Percentiles rank a stretch among this genome's conserved stretches.
phyloP scores from a whole-genome alignment of 2,888 invertebrate genomes.

The Pogonocherus hispidulus region DNA sequence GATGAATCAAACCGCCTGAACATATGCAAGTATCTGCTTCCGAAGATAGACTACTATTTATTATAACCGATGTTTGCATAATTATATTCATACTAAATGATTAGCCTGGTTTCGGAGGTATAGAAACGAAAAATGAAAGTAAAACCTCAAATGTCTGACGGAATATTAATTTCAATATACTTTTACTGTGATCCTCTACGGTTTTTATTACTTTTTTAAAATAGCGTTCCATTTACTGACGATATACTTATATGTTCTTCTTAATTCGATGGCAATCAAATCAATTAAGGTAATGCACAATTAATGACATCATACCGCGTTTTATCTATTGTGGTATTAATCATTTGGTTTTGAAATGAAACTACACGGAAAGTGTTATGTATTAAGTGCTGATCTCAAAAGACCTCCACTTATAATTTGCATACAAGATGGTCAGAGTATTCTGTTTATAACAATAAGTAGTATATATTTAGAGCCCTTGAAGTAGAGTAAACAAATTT shows the following conservation, averaged over 20 bases:
- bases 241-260: no score
- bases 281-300: conserved; percentile 3
- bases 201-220: conserved; percentile 3
- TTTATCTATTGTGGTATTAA: not conserved
- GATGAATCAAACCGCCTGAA: no score
- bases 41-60: no score
- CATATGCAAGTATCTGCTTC: no score
- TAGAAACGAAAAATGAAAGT: conserved; percentile 19
- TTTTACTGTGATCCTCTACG: conserved; percentile 15
- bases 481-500: no score
- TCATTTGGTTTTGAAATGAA: not conserved
- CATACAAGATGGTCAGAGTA: no score
- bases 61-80: no score
- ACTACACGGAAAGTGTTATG: not conserved
- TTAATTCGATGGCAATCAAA: not conserved
- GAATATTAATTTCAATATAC: conserved; percentile 9
- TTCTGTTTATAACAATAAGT: no score
- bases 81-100: not conserved
- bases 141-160: not conserved
- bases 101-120: not conserved
- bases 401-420: no score
- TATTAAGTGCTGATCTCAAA: no score
- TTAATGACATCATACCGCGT: not conserved
- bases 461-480: no score
- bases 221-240: conserved; percentile 3